phyloP scores from a whole-genome alignment of 2,888 invertebrate genomes.

The Cremastinae sp. region DNA sequence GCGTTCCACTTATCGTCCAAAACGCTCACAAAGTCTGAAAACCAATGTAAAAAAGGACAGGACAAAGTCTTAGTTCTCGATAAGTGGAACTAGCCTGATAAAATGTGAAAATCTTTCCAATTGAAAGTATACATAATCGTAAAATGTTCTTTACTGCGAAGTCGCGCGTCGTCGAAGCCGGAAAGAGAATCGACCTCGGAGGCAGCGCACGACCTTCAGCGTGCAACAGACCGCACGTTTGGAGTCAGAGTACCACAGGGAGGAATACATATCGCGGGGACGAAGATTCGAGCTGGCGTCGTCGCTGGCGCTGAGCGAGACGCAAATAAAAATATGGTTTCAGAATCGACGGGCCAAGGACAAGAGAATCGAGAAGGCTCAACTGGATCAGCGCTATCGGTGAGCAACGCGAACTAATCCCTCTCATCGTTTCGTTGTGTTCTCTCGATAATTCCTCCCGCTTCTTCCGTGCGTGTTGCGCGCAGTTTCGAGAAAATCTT shows the following conservation, averaged over 20 bases:
- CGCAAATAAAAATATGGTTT: slow-evolving; percentile 94
- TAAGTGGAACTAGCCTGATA: no score
- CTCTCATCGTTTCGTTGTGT: background rate
- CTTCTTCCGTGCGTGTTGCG: background rate
- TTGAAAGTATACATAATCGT: no score
- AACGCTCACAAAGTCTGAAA: no score
- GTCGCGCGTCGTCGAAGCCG: slow-evolving; percentile 90
- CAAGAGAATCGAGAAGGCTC: slow-evolving; percentile 97
- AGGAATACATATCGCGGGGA: slow-evolving; percentile 95
- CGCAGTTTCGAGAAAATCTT: slow-evolving; percentile 4
- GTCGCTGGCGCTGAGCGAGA: slow-evolving; percentile 86
- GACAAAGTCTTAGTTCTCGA: no score
- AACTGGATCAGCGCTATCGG: slow-evolving; percentile 97
- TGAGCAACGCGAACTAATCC: slow-evolving; percentile 76
- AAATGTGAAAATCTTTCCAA: no score
- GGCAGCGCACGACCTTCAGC: slow-evolving; percentile 96
- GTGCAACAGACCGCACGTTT: slow-evolving; percentile 95
- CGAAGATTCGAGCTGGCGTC: slow-evolving; percentile 90
- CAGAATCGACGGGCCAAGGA: slow-evolving; percentile 98
- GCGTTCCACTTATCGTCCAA: no score
- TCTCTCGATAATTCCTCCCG: background rate
- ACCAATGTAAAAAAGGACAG: no score
- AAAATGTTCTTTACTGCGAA: slow-evolving; percentile 80
- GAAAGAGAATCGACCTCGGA: slow-evolving; percentile 92
- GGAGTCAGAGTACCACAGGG: slow-evolving; percentile 94